Percentiles rank a stretch among this genome's conserved stretches.
Evolutionary conservation across 2,797 vertebrate species (phyloP).

Genomic region (Pseudomugil tenellus): DNA sequence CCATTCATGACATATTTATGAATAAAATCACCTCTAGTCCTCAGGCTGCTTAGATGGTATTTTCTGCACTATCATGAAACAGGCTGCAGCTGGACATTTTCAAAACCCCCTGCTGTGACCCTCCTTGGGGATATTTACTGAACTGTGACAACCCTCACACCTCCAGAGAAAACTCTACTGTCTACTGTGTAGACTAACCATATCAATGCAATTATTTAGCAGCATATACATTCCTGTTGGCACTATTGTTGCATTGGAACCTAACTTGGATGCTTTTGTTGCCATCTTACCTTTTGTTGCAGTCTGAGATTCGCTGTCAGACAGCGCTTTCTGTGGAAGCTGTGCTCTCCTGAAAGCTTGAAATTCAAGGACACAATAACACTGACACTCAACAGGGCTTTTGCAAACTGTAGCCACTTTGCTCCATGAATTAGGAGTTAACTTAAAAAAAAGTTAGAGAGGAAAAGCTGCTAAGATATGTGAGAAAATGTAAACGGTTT

Average conservation of each 20-base stretch:
- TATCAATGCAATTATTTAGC: conserved; percentile 72
- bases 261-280: conserved; percentile 66
- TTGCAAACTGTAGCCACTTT: conserved; percentile 46
- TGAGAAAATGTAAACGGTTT: conserved; percentile 67
- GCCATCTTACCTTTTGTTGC: conserved; percentile 60
- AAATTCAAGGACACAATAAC: conserved; percentile 62
- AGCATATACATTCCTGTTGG: conserved; percentile 62
- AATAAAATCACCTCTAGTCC: conserved; percentile 39
- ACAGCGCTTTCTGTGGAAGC: conserved; percentile 46
- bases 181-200: conserved; percentile 43
- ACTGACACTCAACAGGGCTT: conserved; percentile 59
- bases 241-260: conserved; percentile 59
- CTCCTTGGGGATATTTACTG: conserved; percentile 56
- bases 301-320: conserved; percentile 65
- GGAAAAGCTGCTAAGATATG: conserved; percentile 43
- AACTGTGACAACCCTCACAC: conserved; percentile 67
- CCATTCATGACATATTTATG: conserved; percentile 20
- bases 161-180: conserved; percentile 55
- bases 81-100: conserved; percentile 55
- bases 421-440: conserved; percentile 50
- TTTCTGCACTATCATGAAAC: conserved; percentile 43
- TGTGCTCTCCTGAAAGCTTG: conserved; percentile 45
- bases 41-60: conserved; percentile 39
- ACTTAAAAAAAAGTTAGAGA: conserved; percentile 35
- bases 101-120: conserved; percentile 43